A percentile compares a stretch with the other conserved stretches of the same genome.
Evolutionary conservation across 2,113 vertebrate genomes (phyloP).

Genomic region (Pitta sordida): DNA sequence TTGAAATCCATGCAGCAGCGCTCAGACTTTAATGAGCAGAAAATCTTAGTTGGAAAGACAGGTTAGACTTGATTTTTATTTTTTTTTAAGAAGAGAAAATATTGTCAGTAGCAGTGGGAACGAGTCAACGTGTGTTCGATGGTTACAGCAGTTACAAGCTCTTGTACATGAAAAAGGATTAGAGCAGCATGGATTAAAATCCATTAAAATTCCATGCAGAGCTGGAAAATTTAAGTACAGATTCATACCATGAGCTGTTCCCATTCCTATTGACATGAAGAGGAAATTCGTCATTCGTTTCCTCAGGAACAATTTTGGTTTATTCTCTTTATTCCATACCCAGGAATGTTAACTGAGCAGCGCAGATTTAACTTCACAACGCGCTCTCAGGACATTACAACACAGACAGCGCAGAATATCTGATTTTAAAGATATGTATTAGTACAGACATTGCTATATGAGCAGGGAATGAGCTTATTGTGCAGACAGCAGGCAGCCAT

Average conservation of each 20-base stretch:
- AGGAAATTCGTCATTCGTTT: not conserved
- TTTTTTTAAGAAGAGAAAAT: conserved; percentile 22
- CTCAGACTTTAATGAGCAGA: conserved; percentile 50
- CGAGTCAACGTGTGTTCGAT: not conserved
- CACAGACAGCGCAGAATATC: not conserved
- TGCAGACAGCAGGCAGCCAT: not conserved
- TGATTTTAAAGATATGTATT: not conserved
- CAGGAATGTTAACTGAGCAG: not conserved
- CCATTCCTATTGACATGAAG: not conserved
- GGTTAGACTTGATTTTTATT: conserved; percentile 49
- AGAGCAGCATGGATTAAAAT: not conserved
- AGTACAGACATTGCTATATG: not conserved
- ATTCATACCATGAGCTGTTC: not conserved
- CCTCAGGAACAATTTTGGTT: not conserved
- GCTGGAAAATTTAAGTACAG: not conserved
- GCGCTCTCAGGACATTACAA: accelerated
- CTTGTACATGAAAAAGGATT: not conserved
- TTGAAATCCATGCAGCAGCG: conserved; percentile 7
- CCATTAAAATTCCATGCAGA: no score
- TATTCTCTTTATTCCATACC: not conserved
- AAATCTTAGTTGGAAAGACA: conserved; percentile 47
- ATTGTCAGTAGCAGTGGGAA: conserved; percentile 18
- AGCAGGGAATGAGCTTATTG: not conserved
- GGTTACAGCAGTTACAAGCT: not conserved
- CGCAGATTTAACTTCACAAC: not conserved